phyloP scores from a whole-genome alignment of 2,797 vertebrate genomes.

The Loriculus beryllinus region DNA sequence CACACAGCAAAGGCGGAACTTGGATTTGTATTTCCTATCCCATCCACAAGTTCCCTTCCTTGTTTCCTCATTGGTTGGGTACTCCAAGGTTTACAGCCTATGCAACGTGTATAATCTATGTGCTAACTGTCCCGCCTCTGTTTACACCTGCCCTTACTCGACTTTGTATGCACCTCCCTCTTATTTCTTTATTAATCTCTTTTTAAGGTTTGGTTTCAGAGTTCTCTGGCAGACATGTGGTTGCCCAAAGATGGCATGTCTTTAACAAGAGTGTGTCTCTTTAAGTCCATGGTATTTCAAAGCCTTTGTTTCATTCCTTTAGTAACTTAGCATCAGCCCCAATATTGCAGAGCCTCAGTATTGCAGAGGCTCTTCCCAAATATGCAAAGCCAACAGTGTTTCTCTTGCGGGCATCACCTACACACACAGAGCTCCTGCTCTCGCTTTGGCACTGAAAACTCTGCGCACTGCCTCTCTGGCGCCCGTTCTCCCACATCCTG shows the following conservation, averaged over 20 bases:
- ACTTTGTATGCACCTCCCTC: not conserved
- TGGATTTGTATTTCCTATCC: not conserved
- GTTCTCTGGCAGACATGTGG: not conserved
- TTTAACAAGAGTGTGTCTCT: too few relatives aligned
- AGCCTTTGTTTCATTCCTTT: too few relatives aligned
- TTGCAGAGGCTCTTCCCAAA: too few relatives aligned
- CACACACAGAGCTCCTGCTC: too few relatives aligned
- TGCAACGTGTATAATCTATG: not conserved
- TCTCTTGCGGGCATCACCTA: too few relatives aligned
- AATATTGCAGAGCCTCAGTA: too few relatives aligned
- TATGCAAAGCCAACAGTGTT: too few relatives aligned
- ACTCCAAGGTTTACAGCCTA: not conserved
- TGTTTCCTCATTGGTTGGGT: not conserved
- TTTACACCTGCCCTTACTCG: not conserved
- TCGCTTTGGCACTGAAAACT: too few relatives aligned
- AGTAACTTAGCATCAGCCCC: too few relatives aligned
- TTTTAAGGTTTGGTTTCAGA: not conserved
- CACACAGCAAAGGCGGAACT: not conserved
- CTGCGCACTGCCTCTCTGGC: accelerated
- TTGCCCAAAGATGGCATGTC: too few relatives aligned
- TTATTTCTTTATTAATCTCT: not conserved
- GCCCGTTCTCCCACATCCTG: accelerated
- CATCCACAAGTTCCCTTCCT: not conserved
- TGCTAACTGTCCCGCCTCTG: not conserved
- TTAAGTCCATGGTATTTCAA: too few relatives aligned